Conservation (phyloP, 1,140 invertebrate species). For the Drosophila orosa region DNA sequence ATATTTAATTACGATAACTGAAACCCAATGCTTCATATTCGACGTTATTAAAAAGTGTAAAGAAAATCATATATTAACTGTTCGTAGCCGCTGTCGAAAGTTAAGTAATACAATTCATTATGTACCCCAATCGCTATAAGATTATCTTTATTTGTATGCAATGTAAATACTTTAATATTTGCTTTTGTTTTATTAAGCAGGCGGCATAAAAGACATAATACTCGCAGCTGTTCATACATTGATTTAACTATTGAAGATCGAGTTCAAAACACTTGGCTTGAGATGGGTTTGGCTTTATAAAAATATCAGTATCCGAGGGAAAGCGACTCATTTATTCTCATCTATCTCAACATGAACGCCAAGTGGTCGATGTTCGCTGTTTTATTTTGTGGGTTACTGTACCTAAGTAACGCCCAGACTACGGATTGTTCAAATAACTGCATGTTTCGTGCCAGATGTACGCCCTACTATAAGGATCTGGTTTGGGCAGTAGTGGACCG, state of each 20-base stretch:
- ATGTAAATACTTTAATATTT: not conserved
- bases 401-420: conserved; percentile 16
- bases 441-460: conserved; percentile 18
- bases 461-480: conserved; percentile 36
- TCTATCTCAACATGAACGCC: not conserved
- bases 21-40: not conserved
- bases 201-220: not conserved
- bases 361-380: conserved; percentile 12
- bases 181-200: conserved; percentile 16
- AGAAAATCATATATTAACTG: not conserved
- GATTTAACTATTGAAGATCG: conserved; percentile 8
- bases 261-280: conserved; percentile 9
- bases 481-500: conserved; percentile 44
- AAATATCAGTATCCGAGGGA: not conserved
- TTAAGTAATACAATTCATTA: conserved; percentile 18
- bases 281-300: conserved; percentile 11
- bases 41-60: not conserved
- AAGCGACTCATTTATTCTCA: conserved; percentile 17
- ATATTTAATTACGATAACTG: not conserved
- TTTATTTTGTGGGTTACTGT: conserved; percentile 10
- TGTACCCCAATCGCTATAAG: not conserved
- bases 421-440: conserved; percentile 38
- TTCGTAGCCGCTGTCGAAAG: conserved; percentile 1
- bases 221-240: conserved; percentile 29
- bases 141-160: not conserved